Evolutionary conservation across 2,797 vertebrate genomes (phyloP).

Genomic region (Garrulus glandarius): DNA sequence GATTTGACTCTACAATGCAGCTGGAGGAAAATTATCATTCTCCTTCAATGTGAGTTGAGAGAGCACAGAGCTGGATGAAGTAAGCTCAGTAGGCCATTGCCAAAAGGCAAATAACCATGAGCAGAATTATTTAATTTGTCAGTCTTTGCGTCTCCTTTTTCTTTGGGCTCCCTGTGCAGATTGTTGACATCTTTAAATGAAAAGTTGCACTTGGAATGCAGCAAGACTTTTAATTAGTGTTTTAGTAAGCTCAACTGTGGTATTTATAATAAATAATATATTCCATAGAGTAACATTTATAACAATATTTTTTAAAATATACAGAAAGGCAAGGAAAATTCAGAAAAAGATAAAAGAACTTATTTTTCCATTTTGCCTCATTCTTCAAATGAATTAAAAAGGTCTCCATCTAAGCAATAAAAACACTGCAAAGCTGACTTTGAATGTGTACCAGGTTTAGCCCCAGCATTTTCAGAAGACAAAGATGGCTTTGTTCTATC

Average conservation of each 20-base stretch:
- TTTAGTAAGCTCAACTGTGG: not conserved
- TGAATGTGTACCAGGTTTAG: not conserved
- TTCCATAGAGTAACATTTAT: not conserved
- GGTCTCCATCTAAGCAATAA: not conserved
- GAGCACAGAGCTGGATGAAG: not conserved
- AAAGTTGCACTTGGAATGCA: not conserved
- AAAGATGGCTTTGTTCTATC: not conserved
- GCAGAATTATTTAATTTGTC: not conserved
- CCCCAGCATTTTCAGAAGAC: not conserved
- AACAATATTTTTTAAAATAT: not conserved
- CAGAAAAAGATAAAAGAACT: not conserved
- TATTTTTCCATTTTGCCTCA: not conserved
- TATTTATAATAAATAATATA: not conserved
- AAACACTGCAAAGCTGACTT: not conserved
- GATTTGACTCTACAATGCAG: not conserved
- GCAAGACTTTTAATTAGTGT: not conserved
- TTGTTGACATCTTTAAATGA: not conserved
- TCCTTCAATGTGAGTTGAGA: not conserved
- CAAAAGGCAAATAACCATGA: not conserved
- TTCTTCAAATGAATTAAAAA: not conserved
- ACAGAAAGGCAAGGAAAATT: not conserved
- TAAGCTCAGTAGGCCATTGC: not conserved
- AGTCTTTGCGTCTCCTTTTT: not conserved
- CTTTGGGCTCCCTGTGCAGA: not conserved
- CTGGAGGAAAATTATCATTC: not conserved